Evolutionary conservation across 2,113 vertebrate genomes (phyloP), one percentile per base, ranked within the genome.

Genomic region (Serinus canaria): DNA sequence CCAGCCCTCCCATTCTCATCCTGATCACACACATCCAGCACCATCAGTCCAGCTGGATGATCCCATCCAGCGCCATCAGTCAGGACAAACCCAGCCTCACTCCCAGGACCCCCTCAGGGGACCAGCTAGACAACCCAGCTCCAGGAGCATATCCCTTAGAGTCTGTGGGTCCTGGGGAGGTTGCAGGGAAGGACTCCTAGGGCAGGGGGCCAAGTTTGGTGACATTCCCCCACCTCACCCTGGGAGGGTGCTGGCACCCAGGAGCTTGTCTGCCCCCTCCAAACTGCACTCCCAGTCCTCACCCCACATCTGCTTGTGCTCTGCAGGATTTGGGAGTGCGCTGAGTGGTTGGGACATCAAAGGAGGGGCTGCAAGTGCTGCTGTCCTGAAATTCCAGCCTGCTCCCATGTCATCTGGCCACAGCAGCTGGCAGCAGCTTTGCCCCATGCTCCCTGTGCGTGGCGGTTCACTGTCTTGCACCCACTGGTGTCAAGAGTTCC

Each of bases 361-460:
- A 52, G 8, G 2, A 1, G 8, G 24, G 39, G 12, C 67, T 91
- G 46, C 41, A 46, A 60, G 35, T 3, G 0, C 31, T 47, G 75
- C 60, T 74, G 37, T 24, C 52, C 12, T 17, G 2, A 67, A 35
- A 66, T n/a, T 72, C 59, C 39, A 41, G 52, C 52, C 23, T 56
- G 55, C 23, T 62, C 20, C 50, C 14, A 6, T 20, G 21, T 58
- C 56, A 70, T 46, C 43, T 49, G 12, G 31, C 63, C 63, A 30
- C 70, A 63, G 9, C 27, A 68, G 35, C 35, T 56, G 50, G 49
- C 64, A 90, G 43, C 33, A 79, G 24, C 30, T 59, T 46, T 66
- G 39, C 28, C 9, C 43, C 7, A 6, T 5, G 5, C 4, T 31
- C 49, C 14, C 63, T 16, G 17, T 13, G 4, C 0, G 0, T n/a